Evolutionary conservation across 2,113 vertebrate species (phyloP), one percentile per base, ranked within the genome.

Genomic region (Pseudorectes ferrugineus): DNA sequence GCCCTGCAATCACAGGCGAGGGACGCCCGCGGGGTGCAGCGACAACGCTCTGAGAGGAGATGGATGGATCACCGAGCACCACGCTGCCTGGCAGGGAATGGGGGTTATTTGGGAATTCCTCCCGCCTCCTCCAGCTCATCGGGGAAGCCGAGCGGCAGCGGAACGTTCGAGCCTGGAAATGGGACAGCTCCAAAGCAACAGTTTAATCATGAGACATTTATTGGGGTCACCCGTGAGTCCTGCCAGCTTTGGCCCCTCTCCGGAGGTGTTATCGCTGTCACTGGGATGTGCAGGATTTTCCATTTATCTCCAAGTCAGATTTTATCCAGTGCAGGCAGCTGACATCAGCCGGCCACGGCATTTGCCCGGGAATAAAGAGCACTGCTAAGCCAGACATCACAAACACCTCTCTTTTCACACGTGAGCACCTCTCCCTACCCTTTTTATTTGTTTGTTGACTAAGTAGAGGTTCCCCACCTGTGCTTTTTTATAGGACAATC

Each of bases 201-300:
- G 9, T 63, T 89, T 33, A 75, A 52, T 33, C 90, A 13, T 67
- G 73, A 61, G 48, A 35, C 2, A 19, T 92, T 97, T 92, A 88
- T 31, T 65, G 95, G 91, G 93, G 91, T 85, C 76, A 58, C 71
- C 74, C 24, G 13, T 55, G 63, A 94, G 85, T 25, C 80, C 52
- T 51, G 81, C 74, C 72, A 1, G 1, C 67, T 9, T 4, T 14
- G 2, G 25, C 25, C 63, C 21, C 35, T 68, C 79, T 57, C 22
- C 1, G 0, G 58, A 52, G 40, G 15, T 0, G 0, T 48, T 72
- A 14, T 10, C 2, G 0, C 63, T 3, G 0, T 8, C 11, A 0
- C 59, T 29, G 76, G 31, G 24, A 8, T 9, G 84, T 63, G 65
- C 10, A 55, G 92, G 76, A 86, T 90, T 95, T 81, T 74, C 94